These are phyloP conservation scores for Aspiorhynchus laticeps DNA, from an alignment of 2,113 vertebrate genomes.

Conservation along the genomic window DNA sequence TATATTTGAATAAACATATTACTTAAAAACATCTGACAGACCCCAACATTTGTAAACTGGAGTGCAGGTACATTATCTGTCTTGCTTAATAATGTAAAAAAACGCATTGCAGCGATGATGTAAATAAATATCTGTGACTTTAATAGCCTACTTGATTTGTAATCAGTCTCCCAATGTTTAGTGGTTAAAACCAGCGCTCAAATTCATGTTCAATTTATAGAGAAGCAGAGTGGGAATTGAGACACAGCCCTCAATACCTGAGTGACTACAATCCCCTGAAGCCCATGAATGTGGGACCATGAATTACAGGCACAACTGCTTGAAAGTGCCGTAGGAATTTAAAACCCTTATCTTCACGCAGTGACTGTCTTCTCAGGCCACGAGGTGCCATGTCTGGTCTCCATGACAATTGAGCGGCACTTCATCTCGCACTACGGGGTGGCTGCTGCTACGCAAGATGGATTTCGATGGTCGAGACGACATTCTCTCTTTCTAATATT, in stretches of 20 bases:
- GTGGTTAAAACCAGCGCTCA: not conserved
- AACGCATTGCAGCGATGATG: not conserved
- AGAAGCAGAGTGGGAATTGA: not conserved
- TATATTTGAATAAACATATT: too few species aligned
- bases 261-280: not conserved
- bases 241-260: not conserved
- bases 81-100: not conserved
- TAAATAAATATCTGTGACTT: not conserved
- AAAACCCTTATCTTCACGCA: conserved; percentile 35
- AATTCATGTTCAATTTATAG: not conserved
- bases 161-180: not conserved
- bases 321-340: conserved; percentile 41
- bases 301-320: conserved; percentile 44
- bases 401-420: conserved; percentile 56
- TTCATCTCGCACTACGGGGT: conserved; percentile 37
- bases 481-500: conserved; percentile 4
- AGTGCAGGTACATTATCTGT: not conserved
- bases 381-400: conserved; percentile 40
- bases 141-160: not conserved
- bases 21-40: too few species aligned
- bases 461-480: conserved; percentile 17
- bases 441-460: conserved; percentile 15
- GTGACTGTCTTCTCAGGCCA: conserved; percentile 3
- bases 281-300: conserved; percentile 10
- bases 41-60: not conserved